Percentiles rank a stretch among this genome's conserved stretches.
phyloP scores from a whole-genome alignment of 2,113 vertebrate genomes.

The Mormyrus lacerda region DNA sequence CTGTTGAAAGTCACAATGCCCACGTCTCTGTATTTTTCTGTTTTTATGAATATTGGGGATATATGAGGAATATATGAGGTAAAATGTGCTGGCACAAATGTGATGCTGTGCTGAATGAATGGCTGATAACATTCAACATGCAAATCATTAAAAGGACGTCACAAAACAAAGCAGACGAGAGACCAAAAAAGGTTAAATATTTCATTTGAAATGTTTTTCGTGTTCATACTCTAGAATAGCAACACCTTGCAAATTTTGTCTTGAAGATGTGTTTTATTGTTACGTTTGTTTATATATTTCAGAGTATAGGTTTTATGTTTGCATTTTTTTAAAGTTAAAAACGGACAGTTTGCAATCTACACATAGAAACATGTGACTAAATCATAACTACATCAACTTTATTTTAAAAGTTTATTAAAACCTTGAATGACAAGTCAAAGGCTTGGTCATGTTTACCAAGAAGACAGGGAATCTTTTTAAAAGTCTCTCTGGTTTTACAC shows the following conservation, averaged over 20 bases:
- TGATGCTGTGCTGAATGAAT: conserved; percentile 18
- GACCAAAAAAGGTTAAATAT: conserved; percentile 13
- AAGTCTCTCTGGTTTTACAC: conserved; percentile 4
- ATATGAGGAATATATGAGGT: too few relatives aligned
- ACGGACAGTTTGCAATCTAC: conserved; percentile 35
- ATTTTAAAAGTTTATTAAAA: neutral
- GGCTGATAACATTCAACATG: conserved; percentile 26
- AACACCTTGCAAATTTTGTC: conserved; percentile 43
- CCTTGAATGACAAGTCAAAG: neutral
- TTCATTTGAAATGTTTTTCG: conserved; percentile 26
- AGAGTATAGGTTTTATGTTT: conserved; percentile 27
- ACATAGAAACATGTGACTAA: neutral
- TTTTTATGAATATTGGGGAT: neutral
- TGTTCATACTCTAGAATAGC: conserved; percentile 32
- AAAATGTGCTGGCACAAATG: conserved; percentile 16
- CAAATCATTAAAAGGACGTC: conserved; percentile 37
- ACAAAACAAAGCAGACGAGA: conserved; percentile 3
- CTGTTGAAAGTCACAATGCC: neutral
- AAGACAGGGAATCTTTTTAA: neutral
- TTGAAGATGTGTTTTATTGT: conserved; percentile 47
- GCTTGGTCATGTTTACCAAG: neutral
- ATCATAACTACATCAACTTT: neutral
- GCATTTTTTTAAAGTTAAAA: neutral
- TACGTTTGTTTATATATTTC: conserved; percentile 45
- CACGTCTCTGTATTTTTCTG: neutral